Evolutionary conservation across 1,140 invertebrate species (phyloP).

Genomic region (Drosophila mauritiana): DNA sequence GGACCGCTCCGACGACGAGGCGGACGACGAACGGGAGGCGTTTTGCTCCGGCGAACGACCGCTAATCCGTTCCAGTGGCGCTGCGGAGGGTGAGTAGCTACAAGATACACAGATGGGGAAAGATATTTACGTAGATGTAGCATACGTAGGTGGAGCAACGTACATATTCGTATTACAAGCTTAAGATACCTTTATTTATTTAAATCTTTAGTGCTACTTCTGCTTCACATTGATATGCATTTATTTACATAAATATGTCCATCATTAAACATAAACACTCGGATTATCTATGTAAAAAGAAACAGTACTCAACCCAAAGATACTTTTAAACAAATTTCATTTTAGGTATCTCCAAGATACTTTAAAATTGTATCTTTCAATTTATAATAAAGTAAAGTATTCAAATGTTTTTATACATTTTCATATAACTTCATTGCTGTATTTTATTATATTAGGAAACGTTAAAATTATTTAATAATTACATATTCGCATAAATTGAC

Average conservation of each 20-base stretch:
- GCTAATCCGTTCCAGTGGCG: slow-evolving; percentile 43
- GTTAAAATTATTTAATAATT: not conserved
- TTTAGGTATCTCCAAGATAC: not conserved
- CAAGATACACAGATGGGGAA: not conserved
- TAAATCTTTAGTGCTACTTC: no score
- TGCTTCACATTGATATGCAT: no score
- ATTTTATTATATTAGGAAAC: no score
- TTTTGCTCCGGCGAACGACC: slow-evolving; percentile 59
- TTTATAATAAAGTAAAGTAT: not conserved
- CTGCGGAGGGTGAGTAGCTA: slow-evolving; percentile 19
- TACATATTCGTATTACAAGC: no score
- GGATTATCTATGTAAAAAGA: no score
- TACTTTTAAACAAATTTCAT: not conserved
- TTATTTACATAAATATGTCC: no score
- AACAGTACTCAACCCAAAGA: not conserved
- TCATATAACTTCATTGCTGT: no score
- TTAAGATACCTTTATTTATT: no score
- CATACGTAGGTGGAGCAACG: not conserved
- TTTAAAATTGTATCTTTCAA: not conserved
- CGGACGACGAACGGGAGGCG: slow-evolving; percentile 60
- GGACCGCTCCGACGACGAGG: slow-evolving; percentile 63
- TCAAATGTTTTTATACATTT: no score
- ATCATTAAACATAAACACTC: no score
- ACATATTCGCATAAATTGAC: not conserved
- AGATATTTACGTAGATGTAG: not conserved